A percentile compares a stretch with the other conserved stretches of the same genome.
Evolutionary conservation across 2,797 vertebrate species (phyloP).

Genomic region (Cynodonichthys magdalenae): DNA sequence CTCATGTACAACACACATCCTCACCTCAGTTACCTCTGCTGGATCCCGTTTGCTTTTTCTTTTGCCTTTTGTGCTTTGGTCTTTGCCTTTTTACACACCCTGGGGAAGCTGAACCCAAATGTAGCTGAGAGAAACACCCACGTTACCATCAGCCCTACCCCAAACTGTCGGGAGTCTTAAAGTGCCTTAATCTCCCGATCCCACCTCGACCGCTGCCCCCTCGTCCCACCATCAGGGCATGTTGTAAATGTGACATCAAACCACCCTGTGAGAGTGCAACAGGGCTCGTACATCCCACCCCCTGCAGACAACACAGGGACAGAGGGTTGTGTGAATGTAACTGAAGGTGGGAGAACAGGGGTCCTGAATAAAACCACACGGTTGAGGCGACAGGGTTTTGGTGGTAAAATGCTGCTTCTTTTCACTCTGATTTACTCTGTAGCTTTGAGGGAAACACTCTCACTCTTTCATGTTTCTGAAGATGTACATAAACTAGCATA

Average conservation of each 20-base stretch:
- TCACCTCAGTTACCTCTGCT: conserved; percentile 67
- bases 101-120: conserved; percentile 68
- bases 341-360: conserved; percentile 14
- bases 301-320: conserved; percentile 30
- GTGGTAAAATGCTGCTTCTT: conserved; percentile 75
- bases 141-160: conserved; percentile 26
- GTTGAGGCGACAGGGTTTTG: conserved; percentile 42
- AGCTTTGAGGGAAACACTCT: conserved; percentile 34
- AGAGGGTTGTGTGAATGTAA: conserved; percentile 64
- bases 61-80: conserved; percentile 41
- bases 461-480: conserved; percentile 31
- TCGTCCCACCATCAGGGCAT: conserved; percentile 17
- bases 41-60: conserved; percentile 57
- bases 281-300: conserved; percentile 45
- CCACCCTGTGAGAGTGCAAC: conserved; percentile 28
- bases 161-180: conserved; percentile 72
- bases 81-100: conserved; percentile 60
- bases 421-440: conserved; percentile 51
- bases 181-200: conserved; percentile 83
- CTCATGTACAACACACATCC: conserved; percentile 24
- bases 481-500: conserved; percentile 49
- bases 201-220: neutral
- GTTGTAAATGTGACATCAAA: conserved; percentile 17
- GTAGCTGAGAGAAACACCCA: conserved; percentile 62
- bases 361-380: conserved; percentile 38